Conservation (phyloP, 2,888 invertebrate genomes). For the Leptinotarsa rubiginosa region DNA sequence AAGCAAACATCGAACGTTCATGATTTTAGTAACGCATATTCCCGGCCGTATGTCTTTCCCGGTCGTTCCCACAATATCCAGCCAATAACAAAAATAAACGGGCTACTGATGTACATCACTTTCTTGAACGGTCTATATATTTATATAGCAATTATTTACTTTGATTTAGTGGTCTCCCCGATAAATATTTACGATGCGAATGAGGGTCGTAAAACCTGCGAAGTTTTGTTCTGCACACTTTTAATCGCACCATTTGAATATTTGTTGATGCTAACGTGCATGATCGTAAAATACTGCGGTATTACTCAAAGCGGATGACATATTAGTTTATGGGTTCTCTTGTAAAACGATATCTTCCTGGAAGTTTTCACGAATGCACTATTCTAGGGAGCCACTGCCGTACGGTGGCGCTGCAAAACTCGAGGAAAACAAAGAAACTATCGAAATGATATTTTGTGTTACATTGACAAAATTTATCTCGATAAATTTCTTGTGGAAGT, state of each 20-base stretch:
- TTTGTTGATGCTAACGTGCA: conserved; percentile 22
- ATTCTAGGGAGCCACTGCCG: background rate
- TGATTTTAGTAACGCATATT: background rate
- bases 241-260: conserved; percentile 7
- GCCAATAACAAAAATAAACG: conserved; percentile 7
- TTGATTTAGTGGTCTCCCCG: conserved; percentile 34
- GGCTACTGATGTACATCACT: background rate
- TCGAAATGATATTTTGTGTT: no score
- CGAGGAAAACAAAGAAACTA: no score
- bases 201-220: conserved; percentile 33
- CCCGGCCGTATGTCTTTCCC: background rate
- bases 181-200: conserved; percentile 41
- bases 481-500: no score
- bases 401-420: no score
- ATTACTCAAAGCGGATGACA: background rate
- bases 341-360: background rate
- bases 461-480: no score
- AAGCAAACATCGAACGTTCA: background rate
- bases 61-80: conserved; percentile 1
- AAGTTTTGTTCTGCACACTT: conserved; percentile 23
- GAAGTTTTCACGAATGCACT: background rate
- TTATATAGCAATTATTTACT: conserved; percentile 39
- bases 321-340: conserved; percentile 2
- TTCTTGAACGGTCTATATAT: conserved; percentile 31
- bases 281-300: background rate